Base-by-base conservation (phyloP, 2,113 vertebrate genomes). In the Oceanites oceanicus region DNA sequence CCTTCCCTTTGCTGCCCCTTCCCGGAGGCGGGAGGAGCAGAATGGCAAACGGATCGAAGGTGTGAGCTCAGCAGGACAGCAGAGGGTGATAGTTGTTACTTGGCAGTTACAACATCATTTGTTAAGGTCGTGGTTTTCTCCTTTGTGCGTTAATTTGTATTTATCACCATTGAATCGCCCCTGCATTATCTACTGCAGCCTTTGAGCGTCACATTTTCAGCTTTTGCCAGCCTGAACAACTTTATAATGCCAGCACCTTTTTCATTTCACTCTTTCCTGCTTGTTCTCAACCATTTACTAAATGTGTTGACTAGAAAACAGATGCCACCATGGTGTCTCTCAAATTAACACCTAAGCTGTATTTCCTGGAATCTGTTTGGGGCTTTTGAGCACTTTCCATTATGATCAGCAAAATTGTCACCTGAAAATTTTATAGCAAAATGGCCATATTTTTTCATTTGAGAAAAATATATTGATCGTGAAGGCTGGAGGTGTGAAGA, bases 41-140 rank as follows among this genome's bases (percentile, higher is more conserved):
- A 32, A 50, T 2, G 15, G 49, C 21, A 25, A 55, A 36, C 0
- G 1, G 25, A 2, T 1, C 4, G 16, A 32, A 20, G 44, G 5
- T 3, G 26, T 6, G 55, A 70, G 25, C n/a, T 50, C 26, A 15
- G 26, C n/a, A 32, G 88, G 55, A n/a, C 11, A 6, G 63, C 32
- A 34, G 27, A 58, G 40, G 16, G 36, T 9, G 32, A 36, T 38
- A 8, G 9, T 22, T 59, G 15, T 16, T 40, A 21, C 38, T 44
- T 5, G 32, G 19, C 19, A 21, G 19, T 45, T 45, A 29, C 44
- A 5, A 34, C 10, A 3, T 12, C 27, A 40, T 45, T 52, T 30
- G 23, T 30, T 72, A 19, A 50, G 72, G n/a, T 25, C 32, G 29
- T 13, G 49, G 14, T 44, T 85, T 72, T 50, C 59, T 65, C 36